phyloP scores from a whole-genome alignment of 2,888 invertebrate species.

The Cancer borealis region DNA sequence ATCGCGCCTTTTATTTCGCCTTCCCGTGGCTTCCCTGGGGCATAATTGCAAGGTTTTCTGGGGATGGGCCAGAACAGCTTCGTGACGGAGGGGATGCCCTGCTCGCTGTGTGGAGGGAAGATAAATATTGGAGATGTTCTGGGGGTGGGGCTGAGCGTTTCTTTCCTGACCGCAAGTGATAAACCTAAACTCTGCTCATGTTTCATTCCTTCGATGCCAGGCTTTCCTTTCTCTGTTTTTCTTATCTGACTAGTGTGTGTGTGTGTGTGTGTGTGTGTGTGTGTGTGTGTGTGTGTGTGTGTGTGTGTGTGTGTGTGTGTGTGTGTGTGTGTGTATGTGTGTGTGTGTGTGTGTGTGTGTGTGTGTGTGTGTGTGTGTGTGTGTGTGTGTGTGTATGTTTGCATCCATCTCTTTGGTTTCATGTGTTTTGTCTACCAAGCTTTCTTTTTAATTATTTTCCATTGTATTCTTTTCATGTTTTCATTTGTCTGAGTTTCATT shows the following conservation, averaged over 20 bases:
- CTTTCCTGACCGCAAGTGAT: constrained; percentile 27
- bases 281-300: not conserved
- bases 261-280: not conserved
- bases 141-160: not conserved
- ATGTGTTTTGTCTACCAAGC: not conserved
- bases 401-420: not conserved
- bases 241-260: not conserved
- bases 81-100: not conserved
- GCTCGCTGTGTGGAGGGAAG: not conserved
- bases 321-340: not conserved
- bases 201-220: not conserved
- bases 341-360: not conserved
- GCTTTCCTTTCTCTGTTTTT: not conserved
- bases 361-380: not conserved
- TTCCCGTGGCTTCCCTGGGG: not conserved
- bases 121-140: not conserved
- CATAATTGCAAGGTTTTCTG: not conserved
- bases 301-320: not conserved
- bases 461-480: not conserved
- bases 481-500: constrained; percentile 7
- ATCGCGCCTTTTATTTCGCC: not conserved
- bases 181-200: not conserved
- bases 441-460: not conserved
- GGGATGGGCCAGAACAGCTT: not conserved
- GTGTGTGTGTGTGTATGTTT: not conserved